phyloP scores from a whole-genome alignment of 1,140 invertebrate species.

The Eciton burchellii region DNA sequence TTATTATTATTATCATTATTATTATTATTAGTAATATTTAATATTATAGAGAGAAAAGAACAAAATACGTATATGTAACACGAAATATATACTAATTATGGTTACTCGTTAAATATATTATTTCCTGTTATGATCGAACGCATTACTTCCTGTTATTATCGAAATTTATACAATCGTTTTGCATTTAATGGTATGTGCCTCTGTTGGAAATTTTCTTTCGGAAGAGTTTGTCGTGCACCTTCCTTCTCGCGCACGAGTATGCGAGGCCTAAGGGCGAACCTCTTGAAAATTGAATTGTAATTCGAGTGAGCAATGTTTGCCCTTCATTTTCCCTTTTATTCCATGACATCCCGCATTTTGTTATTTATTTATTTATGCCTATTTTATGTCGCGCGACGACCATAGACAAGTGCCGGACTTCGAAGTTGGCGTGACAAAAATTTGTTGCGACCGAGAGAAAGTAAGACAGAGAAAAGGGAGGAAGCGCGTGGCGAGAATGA shows the following conservation, averaged over 20 bases:
- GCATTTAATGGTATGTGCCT: neutral
- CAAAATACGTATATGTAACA: neutral
- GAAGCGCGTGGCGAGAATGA: slow-evolving; percentile 19
- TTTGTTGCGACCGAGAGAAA: slow-evolving; percentile 26
- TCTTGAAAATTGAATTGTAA: slow-evolving; percentile 50
- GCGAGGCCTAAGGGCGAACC: slow-evolving; percentile 59
- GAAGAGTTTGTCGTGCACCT: slow-evolving; percentile 9
- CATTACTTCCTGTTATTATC: neutral
- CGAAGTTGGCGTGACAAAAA: slow-evolving; percentile 27
- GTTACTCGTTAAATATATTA: neutral
- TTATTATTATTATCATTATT: too few relatives aligned
- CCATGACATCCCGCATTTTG: slow-evolving; percentile 51
- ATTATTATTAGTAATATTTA: too few relatives aligned
- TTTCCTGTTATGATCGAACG: neutral
- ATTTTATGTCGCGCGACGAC: slow-evolving; percentile 44
- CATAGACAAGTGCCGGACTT: slow-evolving; percentile 28
- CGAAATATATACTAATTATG: neutral
- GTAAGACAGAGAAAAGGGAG: neutral
- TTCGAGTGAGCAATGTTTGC: slow-evolving; percentile 47
- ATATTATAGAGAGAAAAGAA: neutral
- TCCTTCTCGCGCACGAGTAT: slow-evolving; percentile 24
- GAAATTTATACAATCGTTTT: neutral
- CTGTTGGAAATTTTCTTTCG: neutral
- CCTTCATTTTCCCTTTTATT: slow-evolving; percentile 14
- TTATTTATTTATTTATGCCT: slow-evolving; percentile 76